A percentile compares a stretch with the other conserved stretches of the same genome.
phyloP scores from a whole-genome alignment of 1,140 invertebrate genomes.

The Formica selysi region DNA sequence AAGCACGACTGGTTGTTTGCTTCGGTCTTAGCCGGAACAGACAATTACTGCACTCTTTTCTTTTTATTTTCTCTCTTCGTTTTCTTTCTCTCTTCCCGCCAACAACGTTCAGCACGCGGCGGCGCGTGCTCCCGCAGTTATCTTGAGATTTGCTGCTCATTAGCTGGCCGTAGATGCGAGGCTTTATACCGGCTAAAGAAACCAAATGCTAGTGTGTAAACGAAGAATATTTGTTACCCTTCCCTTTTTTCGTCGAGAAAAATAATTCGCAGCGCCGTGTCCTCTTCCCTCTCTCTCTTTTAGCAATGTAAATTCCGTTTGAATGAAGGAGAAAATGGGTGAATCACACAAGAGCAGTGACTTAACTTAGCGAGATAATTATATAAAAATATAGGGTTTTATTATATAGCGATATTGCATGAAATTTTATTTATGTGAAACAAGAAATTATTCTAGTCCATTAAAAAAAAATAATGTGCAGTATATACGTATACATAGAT shows the following conservation, averaged over 20 bases:
- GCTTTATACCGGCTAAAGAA: conserved; percentile 33
- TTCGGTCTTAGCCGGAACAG: conserved; percentile 46
- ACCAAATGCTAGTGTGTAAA: conserved; percentile 47
- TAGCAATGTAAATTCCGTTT: conserved; percentile 28
- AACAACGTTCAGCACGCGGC: conserved; percentile 45
- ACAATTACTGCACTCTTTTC: conserved; percentile 71
- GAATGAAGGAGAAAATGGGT: conserved; percentile 23
- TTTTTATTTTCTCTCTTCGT: conserved; percentile 44
- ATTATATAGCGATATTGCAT: background rate
- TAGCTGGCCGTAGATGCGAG: conserved; percentile 68
- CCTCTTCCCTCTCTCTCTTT: background rate
- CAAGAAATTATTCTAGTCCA: background rate
- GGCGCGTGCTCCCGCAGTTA: conserved; percentile 76
- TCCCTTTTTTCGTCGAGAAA: conserved; percentile 2
- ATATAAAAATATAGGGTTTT: conserved; percentile 80
- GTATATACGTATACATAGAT: background rate
- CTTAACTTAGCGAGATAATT: conserved; percentile 79
- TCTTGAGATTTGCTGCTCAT: conserved; percentile 81
- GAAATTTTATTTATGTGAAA: background rate
- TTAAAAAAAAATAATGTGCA: conserved; percentile 31
- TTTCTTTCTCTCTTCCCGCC: background rate
- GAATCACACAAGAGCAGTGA: conserved; percentile 70
- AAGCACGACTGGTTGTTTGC: conserved; percentile 39
- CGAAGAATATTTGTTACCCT: conserved; percentile 55
- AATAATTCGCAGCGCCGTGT: conserved; percentile 36